phyloP scores from a whole-genome alignment of 2,113 vertebrate species.

The Grallaria varia region DNA sequence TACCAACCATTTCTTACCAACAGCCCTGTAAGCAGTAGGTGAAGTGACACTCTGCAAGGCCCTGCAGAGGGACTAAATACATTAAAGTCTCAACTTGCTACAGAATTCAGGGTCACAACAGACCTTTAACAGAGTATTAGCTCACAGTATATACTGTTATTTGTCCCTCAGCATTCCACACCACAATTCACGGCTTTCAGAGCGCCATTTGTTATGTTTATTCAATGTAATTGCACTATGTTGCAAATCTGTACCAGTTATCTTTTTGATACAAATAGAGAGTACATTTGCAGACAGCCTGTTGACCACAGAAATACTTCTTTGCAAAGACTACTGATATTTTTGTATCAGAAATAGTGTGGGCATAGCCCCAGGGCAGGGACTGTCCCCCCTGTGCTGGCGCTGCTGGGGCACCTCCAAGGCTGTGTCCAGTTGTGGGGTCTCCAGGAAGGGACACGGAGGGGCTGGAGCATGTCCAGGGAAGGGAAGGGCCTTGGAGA shows the following conservation, averaged over 20 bases:
- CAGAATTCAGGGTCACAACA: background rate
- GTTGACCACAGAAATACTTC: background rate
- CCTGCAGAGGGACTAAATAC: background rate
- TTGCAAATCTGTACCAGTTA: accelerated
- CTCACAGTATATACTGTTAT: background rate
- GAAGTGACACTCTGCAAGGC: accelerated
- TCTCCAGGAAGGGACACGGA: background rate
- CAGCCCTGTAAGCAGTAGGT: background rate
- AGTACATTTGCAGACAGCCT: background rate
- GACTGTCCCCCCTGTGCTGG: too few relatives aligned
- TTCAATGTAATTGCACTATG: accelerated
- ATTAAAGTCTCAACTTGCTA: background rate
- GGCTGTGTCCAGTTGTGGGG: background rate
- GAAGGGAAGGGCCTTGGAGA: background rate
- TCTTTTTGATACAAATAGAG: background rate
- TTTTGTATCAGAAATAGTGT: background rate
- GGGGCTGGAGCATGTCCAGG: background rate
- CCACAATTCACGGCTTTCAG: background rate
- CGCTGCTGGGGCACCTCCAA: background rate
- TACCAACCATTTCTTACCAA: accelerated
- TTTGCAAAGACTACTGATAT: too few relatives aligned
- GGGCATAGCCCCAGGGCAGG: background rate
- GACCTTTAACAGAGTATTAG: background rate
- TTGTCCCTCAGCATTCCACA: background rate
- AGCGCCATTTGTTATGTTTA: background rate